Base-by-base conservation (phyloP, 2,113 vertebrate species). In the Muntiacus muntjak region DNA sequence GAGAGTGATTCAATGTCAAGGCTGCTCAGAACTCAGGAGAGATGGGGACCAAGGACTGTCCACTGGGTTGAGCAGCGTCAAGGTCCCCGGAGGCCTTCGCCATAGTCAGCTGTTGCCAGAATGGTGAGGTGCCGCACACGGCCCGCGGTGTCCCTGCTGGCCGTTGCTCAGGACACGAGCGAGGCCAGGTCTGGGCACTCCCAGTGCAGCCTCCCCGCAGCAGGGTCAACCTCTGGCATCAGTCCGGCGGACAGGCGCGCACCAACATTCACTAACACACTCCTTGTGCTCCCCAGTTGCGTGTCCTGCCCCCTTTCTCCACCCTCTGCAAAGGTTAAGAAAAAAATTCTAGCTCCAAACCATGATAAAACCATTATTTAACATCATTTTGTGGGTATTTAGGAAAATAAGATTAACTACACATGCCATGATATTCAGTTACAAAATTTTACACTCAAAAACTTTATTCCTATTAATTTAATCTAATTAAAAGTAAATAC, bases 401-500 rank as follows among this genome's bases (percentile, higher is more conserved):
- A 88, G 58, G 50, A 89, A 93, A 96, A 78, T 4, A 82, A 52
- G 47, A 94, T 52, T 89, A 82, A 91, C 85, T 85, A 50, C 78
- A 89, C 76, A 94, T 33, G 47, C 33, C 47, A 47, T 36, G 33
- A 40, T 62, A 76, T n/a, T 54, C 82, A 74, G 45, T 85, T 88
- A 55, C 71, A 36, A 96, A 94, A 76, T 36, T 36, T 36, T 36
- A 74, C 19, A 50, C 64, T 52, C 71, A 82, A 64, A 67, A 88
- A 86, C 52, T 76, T 52, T 86, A 91, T 86, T 91, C 83, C 57
- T 71, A 85, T 91, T 67, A 67, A 89, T 21, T 95, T 90, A 58
- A 93, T 94, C 23, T 76, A 95, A 95, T 58, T 97, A 85, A 95
- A 93, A 84, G 84, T 47, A 90, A 85, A 64, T 58, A 76, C 71